These are phyloP conservation scores for Salarias fasciatus DNA, from an alignment of 2,797 vertebrate genomes.

Conservation along the genomic window DNA sequence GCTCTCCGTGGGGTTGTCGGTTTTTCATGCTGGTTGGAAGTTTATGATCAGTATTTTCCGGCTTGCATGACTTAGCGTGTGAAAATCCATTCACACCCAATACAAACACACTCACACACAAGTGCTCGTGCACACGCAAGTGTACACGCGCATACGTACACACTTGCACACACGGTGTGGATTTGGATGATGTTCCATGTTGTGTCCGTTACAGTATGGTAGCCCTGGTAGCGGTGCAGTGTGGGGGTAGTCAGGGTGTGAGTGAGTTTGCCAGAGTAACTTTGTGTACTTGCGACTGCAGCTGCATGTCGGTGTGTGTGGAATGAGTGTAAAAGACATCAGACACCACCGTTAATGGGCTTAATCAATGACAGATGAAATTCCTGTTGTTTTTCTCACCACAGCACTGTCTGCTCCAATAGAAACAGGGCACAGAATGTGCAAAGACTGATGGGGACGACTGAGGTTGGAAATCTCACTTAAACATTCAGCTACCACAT, in stretches of 20 bases:
- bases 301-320: slow-evolving; percentile 74
- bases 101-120: slow-evolving; percentile 62
- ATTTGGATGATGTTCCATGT: slow-evolving; percentile 79
- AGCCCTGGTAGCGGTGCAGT: slow-evolving; percentile 70
- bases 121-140: slow-evolving; percentile 22
- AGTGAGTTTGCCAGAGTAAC: slow-evolving; percentile 20
- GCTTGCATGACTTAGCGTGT: slow-evolving; percentile 84
- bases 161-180: slow-evolving; percentile 56
- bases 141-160: slow-evolving; percentile 23
- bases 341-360: slow-evolving; percentile 83
- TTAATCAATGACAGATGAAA: slow-evolving; percentile 85
- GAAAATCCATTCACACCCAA: slow-evolving; percentile 84
- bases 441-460: slow-evolving; percentile 68
- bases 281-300: slow-evolving; percentile 72
- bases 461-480: slow-evolving; percentile 81
- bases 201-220: slow-evolving; percentile 71
- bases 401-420: slow-evolving; percentile 77
- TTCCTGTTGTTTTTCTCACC: slow-evolving; percentile 82
- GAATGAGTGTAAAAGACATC: slow-evolving; percentile 81
- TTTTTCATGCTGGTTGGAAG: slow-evolving; percentile 80
- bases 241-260: slow-evolving; percentile 55
- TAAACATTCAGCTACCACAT: slow-evolving; percentile 61
- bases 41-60: slow-evolving; percentile 87
- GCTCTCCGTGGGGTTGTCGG: slow-evolving; percentile 74
- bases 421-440: slow-evolving; percentile 77